Evolutionary conservation across 2,888 invertebrate genomes (phyloP).

Genomic region (Ryuthela nishihirai): DNA sequence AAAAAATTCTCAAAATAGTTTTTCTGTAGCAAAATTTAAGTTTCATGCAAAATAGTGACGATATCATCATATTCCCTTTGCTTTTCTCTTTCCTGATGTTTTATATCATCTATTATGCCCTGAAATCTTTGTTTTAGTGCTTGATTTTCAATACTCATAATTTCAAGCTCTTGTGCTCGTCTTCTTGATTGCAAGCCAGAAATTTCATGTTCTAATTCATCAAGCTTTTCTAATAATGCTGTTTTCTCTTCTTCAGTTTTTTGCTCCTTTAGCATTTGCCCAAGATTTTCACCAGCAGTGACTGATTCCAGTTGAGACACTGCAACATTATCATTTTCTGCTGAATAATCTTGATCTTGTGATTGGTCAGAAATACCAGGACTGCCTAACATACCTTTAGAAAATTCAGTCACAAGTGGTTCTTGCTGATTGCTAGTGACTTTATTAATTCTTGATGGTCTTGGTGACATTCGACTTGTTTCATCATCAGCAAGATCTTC

Average conservation of each 20-base stretch:
- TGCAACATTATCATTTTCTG: constrained; percentile 34
- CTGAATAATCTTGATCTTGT: constrained; percentile 11
- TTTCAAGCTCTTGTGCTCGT: constrained; percentile 74
- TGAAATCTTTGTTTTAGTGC: constrained; percentile 76
- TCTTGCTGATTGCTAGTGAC: constrained; percentile 24
- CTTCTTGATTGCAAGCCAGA: constrained; percentile 69
- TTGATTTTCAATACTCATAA: constrained; percentile 78
- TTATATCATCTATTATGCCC: constrained; percentile 70
- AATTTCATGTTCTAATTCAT: constrained; percentile 68
- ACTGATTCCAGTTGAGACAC: constrained; percentile 31
- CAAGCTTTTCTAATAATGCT: constrained; percentile 58
- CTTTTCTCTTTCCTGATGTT: constrained; percentile 63
- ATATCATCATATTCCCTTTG: constrained; percentile 43
- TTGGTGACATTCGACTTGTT: constrained; percentile 57
- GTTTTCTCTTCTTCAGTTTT: constrained; percentile 41
- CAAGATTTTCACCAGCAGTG: constrained; percentile 23
- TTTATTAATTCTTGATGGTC: constrained; percentile 12
- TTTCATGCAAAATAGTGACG: constrained; percentile 25
- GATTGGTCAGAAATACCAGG: constrained; percentile 9
- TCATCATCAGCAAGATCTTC: constrained; percentile 71
- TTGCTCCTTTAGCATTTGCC: constrained; percentile 23
- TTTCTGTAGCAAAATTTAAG: not conserved
- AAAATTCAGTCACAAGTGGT: constrained; percentile 59
- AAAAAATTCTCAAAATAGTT: too few species aligned
- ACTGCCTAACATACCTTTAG: constrained; percentile 58